A percentile compares a stretch with the other conserved stretches of the same genome.
Evolutionary conservation across 2,888 invertebrate species (phyloP).

Genomic region (Anticlea derivata): DNA sequence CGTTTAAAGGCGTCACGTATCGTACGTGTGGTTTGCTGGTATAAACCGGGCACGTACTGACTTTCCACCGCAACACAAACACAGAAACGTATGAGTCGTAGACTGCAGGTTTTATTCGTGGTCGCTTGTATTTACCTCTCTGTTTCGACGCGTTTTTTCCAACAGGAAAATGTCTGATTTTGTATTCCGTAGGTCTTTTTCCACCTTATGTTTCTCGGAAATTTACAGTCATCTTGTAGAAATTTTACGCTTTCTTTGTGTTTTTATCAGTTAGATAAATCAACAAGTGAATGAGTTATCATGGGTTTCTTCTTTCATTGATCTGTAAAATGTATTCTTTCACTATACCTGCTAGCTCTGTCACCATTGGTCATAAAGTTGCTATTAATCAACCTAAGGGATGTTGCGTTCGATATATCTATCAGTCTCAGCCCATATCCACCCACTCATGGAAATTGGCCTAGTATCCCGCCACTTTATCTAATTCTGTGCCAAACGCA

Average conservation of each 20-base stretch:
- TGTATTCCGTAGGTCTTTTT: constrained; percentile 8
- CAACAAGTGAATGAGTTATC: too few relatives aligned
- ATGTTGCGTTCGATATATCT: too few relatives aligned
- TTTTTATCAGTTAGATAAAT: too few relatives aligned
- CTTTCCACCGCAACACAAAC: constrained; percentile 67
- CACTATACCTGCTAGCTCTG: too few relatives aligned
- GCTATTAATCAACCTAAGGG: too few relatives aligned
- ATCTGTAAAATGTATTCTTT: too few relatives aligned
- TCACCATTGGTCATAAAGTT: too few relatives aligned
- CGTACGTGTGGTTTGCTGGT: constrained; percentile 62
- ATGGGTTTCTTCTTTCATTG: too few relatives aligned
- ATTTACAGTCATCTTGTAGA: neutral
- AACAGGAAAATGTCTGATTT: constrained; percentile 24
- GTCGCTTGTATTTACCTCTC: constrained; percentile 39
- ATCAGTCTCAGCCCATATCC: too few relatives aligned
- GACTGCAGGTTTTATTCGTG: constrained; percentile 42
- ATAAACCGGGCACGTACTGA: constrained; percentile 55
- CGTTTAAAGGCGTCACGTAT: constrained; percentile 72
- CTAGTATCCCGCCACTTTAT: too few relatives aligned
- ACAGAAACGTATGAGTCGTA: constrained; percentile 52
- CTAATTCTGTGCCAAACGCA: too few relatives aligned
- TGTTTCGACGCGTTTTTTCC: constrained; percentile 21
- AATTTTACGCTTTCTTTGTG: constrained; percentile 8
- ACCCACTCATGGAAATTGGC: too few relatives aligned
- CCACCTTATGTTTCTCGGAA: constrained; percentile 4